Base-by-base conservation (phyloP, 2,888 invertebrate genomes). In the Perizoma affinitatum region DNA sequence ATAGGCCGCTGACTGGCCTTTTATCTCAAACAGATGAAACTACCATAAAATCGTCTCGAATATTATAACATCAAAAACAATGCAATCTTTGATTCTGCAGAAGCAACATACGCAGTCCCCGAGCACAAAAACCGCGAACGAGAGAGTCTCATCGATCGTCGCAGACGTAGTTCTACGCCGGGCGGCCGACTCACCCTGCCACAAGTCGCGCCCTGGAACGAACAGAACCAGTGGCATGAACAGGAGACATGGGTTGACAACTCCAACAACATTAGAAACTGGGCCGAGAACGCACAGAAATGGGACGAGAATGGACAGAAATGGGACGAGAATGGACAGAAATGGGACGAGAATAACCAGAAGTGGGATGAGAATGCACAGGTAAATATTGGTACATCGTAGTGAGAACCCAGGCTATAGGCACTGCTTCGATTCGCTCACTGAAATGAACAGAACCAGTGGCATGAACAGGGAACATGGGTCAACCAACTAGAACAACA, bases 61-160 rank as follows among this genome's bases (percentile, higher is more conserved):
- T 22, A 22, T 22, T 22, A 2, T 22, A 22, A 22, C 22, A 22
- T 2, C 22, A 22, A 1, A 22, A 22, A 22, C 22, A 2, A 2
- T 22, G 22, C 22, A 22, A 22, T 2, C 3, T 1, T 22, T 22
- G 22, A 22, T 22, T 22, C 22, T 22, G 73, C 79, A 73, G 91
- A 92, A 77, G 90, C 89, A 33, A 92, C 91, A 6, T 92, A 92
- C 73, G 90, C 91, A 0, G 90, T 92, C 0, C 91, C 91, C 0
- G 88, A 87, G 46, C 89, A 87, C 71, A 88, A 88, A 51, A 79
- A 81, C 49, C 82, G 86, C 0, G 84, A 83, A 1, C 76, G 90
- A 2, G 88, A 88, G 56, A 86, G 86, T 34, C 73, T 91, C 0
- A 85, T 88, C 57, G 90, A 89, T 64, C 80, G 91, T 0, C 80